A percentile compares a stretch with the other conserved stretches of the same genome.
phyloP scores from a whole-genome alignment of 2,113 vertebrate genomes.

The Plestiodon gilberti region DNA sequence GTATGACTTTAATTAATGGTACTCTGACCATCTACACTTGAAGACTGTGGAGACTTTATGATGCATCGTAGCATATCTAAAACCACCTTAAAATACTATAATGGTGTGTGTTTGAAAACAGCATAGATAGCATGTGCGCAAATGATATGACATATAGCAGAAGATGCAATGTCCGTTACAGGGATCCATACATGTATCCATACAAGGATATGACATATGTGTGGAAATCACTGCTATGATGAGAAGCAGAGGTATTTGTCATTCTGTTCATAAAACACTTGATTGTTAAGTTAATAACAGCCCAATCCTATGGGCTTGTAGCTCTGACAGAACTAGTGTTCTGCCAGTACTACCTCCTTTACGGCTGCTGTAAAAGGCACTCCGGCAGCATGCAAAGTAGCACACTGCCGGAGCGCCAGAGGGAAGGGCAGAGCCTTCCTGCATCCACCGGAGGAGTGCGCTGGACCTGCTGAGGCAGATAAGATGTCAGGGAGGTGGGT shows the following conservation, averaged over 20 bases:
- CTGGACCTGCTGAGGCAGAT: too few species aligned
- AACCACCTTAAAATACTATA: neutral
- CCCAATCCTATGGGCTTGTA: too few species aligned
- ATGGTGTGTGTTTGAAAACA: neutral
- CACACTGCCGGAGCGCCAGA: too few species aligned
- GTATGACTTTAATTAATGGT: constrained; percentile 18
- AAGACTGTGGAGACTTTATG: constrained; percentile 9
- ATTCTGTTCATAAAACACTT: neutral
- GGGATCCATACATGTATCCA: too few species aligned
- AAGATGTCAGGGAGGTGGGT: too few species aligned
- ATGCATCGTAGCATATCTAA: neutral
- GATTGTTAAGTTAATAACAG: neutral
- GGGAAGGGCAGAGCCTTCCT: too few species aligned
- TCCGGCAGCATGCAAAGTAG: too few species aligned
- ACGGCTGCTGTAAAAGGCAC: too few species aligned
- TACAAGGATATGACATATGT: neutral
- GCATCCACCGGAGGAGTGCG: too few species aligned
- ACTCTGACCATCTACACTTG: neutral
- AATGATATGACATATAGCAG: neutral
- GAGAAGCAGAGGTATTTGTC: neutral
- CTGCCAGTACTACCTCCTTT: too few species aligned
- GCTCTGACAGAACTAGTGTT: too few species aligned
- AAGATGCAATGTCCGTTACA: too few species aligned
- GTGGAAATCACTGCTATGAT: neutral
- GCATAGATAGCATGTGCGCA: neutral